Evolutionary conservation across 2,113 vertebrate species (phyloP).

Genomic region (Chloropsis hardwickii): DNA sequence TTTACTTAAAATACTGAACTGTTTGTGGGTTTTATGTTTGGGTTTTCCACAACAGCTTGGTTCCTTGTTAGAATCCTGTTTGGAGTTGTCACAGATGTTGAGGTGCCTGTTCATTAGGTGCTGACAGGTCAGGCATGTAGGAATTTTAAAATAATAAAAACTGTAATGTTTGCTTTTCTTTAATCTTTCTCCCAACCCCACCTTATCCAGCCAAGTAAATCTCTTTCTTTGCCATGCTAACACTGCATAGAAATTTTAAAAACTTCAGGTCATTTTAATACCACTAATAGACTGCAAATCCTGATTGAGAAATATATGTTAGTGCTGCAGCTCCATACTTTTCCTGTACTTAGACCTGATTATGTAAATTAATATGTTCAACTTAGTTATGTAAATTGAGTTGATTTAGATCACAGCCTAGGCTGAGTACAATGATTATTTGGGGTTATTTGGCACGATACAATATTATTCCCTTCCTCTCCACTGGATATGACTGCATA

Average conservation of each 20-base stretch:
- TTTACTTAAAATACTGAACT: background rate
- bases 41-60: background rate
- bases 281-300: constrained; percentile 40
- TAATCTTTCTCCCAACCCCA: background rate
- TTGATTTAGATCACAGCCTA: constrained; percentile 33
- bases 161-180: background rate
- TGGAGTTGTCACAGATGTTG: background rate
- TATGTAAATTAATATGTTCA: constrained; percentile 50
- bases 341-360: constrained; percentile 14
- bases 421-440: constrained; percentile 8
- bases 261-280: constrained; percentile 28
- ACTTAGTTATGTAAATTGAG: constrained; percentile 26
- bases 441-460: constrained; percentile 13
- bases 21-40: background rate
- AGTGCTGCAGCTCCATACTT: constrained; percentile 17
- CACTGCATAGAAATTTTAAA: background rate
- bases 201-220: constrained; percentile 35
- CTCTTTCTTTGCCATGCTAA: constrained; percentile 16
- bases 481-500: constrained; percentile 1
- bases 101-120: background rate
- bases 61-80: background rate
- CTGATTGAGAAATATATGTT: constrained; percentile 21
- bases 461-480: constrained; percentile 9
- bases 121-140: background rate
- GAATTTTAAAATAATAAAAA: background rate